phyloP scores from a whole-genome alignment of 2,888 invertebrate species.

The Antitype chi region DNA sequence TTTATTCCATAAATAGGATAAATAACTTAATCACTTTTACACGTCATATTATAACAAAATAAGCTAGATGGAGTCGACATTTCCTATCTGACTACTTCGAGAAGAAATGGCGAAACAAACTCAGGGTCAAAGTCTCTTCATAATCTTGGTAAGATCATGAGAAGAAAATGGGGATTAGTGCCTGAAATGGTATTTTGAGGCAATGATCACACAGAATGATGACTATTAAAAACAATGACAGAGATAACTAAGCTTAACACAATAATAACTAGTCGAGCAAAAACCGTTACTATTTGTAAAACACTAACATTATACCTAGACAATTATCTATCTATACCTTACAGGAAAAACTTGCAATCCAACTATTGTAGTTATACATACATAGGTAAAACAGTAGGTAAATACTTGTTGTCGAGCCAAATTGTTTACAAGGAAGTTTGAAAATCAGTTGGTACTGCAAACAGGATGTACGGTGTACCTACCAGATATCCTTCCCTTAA shows the following conservation, averaged over 20 bases:
- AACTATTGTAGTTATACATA: neutral
- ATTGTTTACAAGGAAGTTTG: conserved; percentile 35
- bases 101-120: no score
- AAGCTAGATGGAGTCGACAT: no score
- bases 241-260: neutral
- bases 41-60: no score
- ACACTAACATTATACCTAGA: neutral
- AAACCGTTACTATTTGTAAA: conserved; percentile 40
- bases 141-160: no score
- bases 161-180: no score
- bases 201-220: no score
- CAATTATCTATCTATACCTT: neutral
- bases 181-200: no score
- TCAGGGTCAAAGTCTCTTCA: no score
- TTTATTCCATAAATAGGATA: no score
- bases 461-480: conserved; percentile 40
- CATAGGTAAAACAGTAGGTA: neutral
- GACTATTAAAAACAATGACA: neutral
- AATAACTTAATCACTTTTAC: no score
- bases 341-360: conserved; percentile 33
- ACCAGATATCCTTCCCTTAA: conserved; percentile 41
- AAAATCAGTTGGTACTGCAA: conserved; percentile 7
- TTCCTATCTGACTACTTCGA: no score
- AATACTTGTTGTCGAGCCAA: neutral
- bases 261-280: neutral